Evolutionary conservation across 2,797 vertebrate genomes (phyloP).

Genomic region (Glyptemys insculpta): DNA sequence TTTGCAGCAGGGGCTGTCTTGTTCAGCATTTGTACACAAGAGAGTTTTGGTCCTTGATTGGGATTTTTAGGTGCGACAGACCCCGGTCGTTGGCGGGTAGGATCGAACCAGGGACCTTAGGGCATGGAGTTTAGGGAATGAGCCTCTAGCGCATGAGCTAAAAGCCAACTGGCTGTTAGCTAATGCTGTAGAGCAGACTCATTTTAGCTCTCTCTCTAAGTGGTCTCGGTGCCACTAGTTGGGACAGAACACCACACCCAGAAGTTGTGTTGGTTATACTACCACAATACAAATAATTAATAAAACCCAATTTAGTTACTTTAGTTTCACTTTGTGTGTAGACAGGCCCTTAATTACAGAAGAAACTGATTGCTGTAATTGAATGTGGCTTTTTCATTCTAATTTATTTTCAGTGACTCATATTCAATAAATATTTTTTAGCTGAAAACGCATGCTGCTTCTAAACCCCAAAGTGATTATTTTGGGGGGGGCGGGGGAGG

Average conservation of each 20-base stretch:
- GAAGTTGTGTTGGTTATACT: too few relatives aligned
- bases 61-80: neutral
- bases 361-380: neutral
- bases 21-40: neutral
- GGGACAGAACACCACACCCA: too few relatives aligned
- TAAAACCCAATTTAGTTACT: neutral
- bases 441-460: neutral
- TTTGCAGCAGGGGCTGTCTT: neutral
- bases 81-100: too few relatives aligned
- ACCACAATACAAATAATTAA: neutral
- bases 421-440: neutral
- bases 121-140: too few relatives aligned
- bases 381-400: neutral
- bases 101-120: too few relatives aligned
- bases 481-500: too few relatives aligned
- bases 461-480: neutral
- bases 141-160: too few relatives aligned
- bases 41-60: neutral
- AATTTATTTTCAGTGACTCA: neutral
- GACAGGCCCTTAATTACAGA: neutral
- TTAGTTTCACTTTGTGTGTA: neutral
- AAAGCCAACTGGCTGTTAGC: too few relatives aligned
- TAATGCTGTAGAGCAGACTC: too few relatives aligned
- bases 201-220: too few relatives aligned
- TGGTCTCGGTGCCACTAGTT: too few relatives aligned